These are phyloP conservation scores for Scortum barcoo DNA, from an alignment of 2,113 vertebrate species.

Conservation along the genomic window DNA sequence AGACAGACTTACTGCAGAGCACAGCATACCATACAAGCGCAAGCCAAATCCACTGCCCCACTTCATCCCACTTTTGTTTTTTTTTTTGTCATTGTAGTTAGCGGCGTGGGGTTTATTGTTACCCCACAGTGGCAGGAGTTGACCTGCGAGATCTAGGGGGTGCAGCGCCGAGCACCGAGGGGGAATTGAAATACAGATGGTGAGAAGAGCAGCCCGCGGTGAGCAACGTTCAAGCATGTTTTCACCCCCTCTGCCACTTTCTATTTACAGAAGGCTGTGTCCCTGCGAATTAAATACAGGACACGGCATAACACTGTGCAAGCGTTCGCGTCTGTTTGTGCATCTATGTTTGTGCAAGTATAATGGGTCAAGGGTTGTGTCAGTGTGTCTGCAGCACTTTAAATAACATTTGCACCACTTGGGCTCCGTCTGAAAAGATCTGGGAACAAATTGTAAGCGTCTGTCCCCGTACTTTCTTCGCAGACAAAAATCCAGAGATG, in stretches of 20 bases:
- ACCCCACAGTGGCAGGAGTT: background rate
- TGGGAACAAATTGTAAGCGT: conserved; percentile 15
- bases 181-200: background rate
- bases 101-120: background rate
- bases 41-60: conserved; percentile 22
- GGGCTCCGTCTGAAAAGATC: background rate
- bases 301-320: conserved; percentile 22
- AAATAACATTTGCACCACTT: conserved; percentile 25
- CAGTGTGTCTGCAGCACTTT: conserved; percentile 21
- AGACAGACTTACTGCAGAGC: conserved; percentile 69
- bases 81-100: too few relatives aligned
- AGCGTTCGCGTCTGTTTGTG: conserved; percentile 45
- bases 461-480: background rate
- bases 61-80: conserved; percentile 32
- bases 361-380: conserved; percentile 44
- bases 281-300: conserved; percentile 21
- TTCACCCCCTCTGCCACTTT: conserved; percentile 11
- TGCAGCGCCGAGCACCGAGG: background rate
- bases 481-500: background rate
- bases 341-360: conserved; percentile 27
- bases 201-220: background rate
- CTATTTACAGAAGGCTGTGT: conserved; percentile 55
- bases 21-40: conserved; percentile 31
- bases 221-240: conserved; percentile 15
- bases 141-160: conserved; percentile 8